Evolutionary conservation across 2,888 invertebrate species (phyloP), one percentile per base, ranked within the genome.

Genomic region (Eustalomyia histrio): DNA sequence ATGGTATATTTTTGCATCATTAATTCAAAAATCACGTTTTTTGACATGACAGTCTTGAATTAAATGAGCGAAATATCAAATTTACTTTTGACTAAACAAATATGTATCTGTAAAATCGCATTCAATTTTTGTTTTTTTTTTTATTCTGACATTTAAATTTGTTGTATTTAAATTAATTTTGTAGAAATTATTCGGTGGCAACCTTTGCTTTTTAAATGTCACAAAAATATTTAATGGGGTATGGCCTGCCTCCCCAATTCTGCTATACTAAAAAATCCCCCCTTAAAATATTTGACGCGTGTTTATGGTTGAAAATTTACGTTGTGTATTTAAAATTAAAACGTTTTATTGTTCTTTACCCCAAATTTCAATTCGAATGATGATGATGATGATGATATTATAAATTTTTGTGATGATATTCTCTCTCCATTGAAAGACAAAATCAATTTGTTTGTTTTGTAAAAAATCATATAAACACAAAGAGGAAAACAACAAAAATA

Each of bases 381-480:
- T n/a, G 21, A 71, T 33, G 63, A 65, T 35, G 35, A 18, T 55
- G 39, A 55, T 67, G 21, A n/a, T 35, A 39, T 61, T 68, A 68
- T 68, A 18, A 67, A 68, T 63, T 63, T 63, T 39, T 17, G 29
- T 58, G 58, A 53, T 53, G 24, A 60, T 61, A 53, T 60, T 63
- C 17, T 2, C 7, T 47, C 16, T 18, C 33, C 55, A 63, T 39
- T 76, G 68, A 57, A 71, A 78, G 71, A 78, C 78, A 81, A 67
- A 81, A 78, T 81, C 81, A 81, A 81, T 81, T 81, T 81, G 81
- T 75, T 75, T 53, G 60, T 58, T 63, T 63, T 60, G 64, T 16
- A 35, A 65, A 78, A 67, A 63, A 61, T 58, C 57, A 64, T 74
- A 79, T 67, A 79, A 68, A 73, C 73, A 79, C 29, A 29, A 29